These are phyloP conservation scores for Eumerus sabulonum DNA, from an alignment of 2,888 invertebrate species.

Conservation along the genomic window DNA sequence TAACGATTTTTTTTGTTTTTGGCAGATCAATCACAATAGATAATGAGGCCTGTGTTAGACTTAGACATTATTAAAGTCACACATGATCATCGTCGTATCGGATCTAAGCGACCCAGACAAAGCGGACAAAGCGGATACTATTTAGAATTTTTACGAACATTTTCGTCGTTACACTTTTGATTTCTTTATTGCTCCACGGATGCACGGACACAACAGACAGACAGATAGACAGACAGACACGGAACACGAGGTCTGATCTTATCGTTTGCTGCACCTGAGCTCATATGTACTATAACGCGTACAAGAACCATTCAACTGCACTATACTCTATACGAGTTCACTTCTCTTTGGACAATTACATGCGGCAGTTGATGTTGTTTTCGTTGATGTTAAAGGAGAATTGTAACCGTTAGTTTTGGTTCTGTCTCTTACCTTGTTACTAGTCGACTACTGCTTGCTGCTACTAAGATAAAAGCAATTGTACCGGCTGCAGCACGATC, in stretches of 20 bases:
- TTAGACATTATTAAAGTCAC: conserved; percentile 45
- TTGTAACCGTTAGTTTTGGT: conserved; percentile 56
- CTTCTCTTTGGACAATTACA: conserved; percentile 25
- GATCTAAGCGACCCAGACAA: conserved; percentile 25
- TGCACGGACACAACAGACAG: conserved; percentile 13
- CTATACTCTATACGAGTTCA: conserved; percentile 19
- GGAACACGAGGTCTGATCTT: conserved; percentile 41
- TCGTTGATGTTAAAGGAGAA: conserved; percentile 16
- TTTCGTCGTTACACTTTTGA: conserved; percentile 64
- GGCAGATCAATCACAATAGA: conserved; percentile 62
- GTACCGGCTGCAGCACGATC: conserved; percentile 68
- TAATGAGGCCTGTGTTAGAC: conserved; percentile 60
- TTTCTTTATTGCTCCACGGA: conserved; percentile 56
- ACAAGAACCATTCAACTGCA: conserved; percentile 22
- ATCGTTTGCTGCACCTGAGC: conserved; percentile 62
- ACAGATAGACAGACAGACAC: conserved; percentile 14
- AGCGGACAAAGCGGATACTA: conserved; percentile 7
- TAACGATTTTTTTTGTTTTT: too few species aligned
- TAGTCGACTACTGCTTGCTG: conserved; percentile 1
- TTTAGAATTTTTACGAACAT: conserved; percentile 49
- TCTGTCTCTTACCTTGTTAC: conserved; percentile 45
- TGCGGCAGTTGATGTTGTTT: conserved; percentile 2
- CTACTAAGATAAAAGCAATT: conserved; percentile 60
- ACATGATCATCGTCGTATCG: not conserved
- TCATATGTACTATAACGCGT: too few species aligned